phyloP scores from a whole-genome alignment of 1,140 invertebrate genomes.

The Hermatobates lingyangjiaoensis region DNA sequence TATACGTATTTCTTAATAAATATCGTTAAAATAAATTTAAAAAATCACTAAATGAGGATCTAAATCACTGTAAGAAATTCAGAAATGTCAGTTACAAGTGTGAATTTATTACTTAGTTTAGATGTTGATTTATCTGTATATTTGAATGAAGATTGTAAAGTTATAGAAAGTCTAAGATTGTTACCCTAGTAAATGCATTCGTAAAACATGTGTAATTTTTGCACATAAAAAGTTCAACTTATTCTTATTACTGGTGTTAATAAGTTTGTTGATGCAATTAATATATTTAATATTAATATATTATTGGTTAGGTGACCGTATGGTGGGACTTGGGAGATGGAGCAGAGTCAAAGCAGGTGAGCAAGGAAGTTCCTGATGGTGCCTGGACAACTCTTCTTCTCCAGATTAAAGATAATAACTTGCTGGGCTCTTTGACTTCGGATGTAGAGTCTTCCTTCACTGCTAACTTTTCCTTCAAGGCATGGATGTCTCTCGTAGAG shows the following conservation, averaged over 20 bases:
- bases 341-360: slow-evolving; percentile 24
- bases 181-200: too few relatives aligned
- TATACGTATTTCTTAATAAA: too few relatives aligned
- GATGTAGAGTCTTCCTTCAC: slow-evolving; percentile 21
- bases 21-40: too few relatives aligned
- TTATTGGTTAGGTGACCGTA: slow-evolving; percentile 12
- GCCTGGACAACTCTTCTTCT: slow-evolving; percentile 48
- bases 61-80: too few relatives aligned
- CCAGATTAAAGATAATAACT: slow-evolving; percentile 29
- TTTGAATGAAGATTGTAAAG: too few relatives aligned
- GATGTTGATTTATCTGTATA: too few relatives aligned
- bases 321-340: slow-evolving; percentile 16
- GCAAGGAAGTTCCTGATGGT: slow-evolving; percentile 36
- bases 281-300: slow-evolving; percentile 1
- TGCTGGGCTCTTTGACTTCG: slow-evolving; percentile 32
- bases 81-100: too few relatives aligned
- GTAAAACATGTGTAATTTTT: too few relatives aligned
- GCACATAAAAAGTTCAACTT: too few relatives aligned
- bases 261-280: neutral
- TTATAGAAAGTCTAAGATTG: too few relatives aligned
- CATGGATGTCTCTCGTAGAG: slow-evolving; percentile 35
- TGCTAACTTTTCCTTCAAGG: slow-evolving; percentile 29
- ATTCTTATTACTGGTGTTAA: neutral
- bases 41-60: too few relatives aligned
- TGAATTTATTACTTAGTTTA: too few relatives aligned